A percentile compares a stretch with the other conserved stretches of the same genome.
These are phyloP conservation scores for Cheilosia vernalis DNA, from an alignment of 2,888 invertebrate genomes.

Conservation along the genomic window DNA sequence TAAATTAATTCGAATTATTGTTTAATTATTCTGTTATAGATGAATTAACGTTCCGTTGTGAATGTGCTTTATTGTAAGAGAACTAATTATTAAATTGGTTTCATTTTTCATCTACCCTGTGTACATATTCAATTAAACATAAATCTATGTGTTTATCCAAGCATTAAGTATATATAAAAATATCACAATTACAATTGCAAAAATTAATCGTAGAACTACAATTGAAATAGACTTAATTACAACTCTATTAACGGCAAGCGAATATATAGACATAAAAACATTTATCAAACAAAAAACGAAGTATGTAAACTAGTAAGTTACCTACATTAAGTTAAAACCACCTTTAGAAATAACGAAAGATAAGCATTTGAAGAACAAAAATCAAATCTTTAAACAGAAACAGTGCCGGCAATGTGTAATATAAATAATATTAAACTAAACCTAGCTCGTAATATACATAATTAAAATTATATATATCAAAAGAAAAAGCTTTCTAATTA, in stretches of 20 bases:
- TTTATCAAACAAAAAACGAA: constrained; percentile 44
- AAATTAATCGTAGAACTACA: constrained; percentile 31
- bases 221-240: constrained; percentile 41
- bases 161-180: constrained; percentile 1
- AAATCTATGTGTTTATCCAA: constrained; percentile 21
- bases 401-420: constrained; percentile 80
- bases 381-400: constrained; percentile 42
- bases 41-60: background rate
- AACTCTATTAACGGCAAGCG: constrained; percentile 33
- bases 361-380: constrained; percentile 29
- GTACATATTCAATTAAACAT: constrained; percentile 10
- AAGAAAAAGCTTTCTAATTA: constrained; percentile 55
- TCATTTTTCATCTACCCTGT: constrained; percentile 39
- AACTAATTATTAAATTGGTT: constrained; percentile 45
- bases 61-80: constrained; percentile 3
- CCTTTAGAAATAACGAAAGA: constrained; percentile 56
- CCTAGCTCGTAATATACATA: constrained; percentile 42
- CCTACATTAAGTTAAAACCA: constrained; percentile 64
- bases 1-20: background rate
- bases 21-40: background rate
- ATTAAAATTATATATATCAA: constrained; percentile 1
- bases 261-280: constrained; percentile 44
- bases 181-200: constrained; percentile 8
- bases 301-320: constrained; percentile 59
- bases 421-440: constrained; percentile 75